These are phyloP conservation scores for Drosophila simulans DNA, from an alignment of 1,140 invertebrate species.

Conservation along the genomic window DNA sequence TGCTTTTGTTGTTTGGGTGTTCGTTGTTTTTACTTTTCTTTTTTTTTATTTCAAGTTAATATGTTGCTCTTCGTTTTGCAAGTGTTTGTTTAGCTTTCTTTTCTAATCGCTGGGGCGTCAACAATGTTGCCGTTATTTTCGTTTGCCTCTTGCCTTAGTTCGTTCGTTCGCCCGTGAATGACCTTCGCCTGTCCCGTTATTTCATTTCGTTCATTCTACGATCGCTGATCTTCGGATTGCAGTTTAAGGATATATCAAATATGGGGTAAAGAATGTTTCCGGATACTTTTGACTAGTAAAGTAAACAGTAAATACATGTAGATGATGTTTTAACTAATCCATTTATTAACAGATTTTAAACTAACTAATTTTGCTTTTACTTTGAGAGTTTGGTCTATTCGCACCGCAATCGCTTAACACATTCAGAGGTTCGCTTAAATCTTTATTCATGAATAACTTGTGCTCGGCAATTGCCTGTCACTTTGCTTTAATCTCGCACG, in stretches of 20 bases:
- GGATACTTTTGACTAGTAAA: too few relatives aligned
- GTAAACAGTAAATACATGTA: too few relatives aligned
- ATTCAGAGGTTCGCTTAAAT: slow-evolving; percentile 24
- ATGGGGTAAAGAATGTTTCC: not conserved
- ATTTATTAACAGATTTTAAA: too few relatives aligned
- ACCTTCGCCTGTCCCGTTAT: slow-evolving; percentile 32
- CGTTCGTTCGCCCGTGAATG: slow-evolving; percentile 37
- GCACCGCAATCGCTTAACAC: not conserved
- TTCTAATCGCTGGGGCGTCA: slow-evolving; percentile 20
- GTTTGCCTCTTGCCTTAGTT: slow-evolving; percentile 16
- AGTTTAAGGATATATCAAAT: not conserved
- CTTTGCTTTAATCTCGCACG: slow-evolving; percentile 53
- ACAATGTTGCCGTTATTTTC: slow-evolving; percentile 24
- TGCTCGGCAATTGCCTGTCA: slow-evolving; percentile 36
- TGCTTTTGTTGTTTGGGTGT: not conserved
- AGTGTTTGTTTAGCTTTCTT: slow-evolving; percentile 25
- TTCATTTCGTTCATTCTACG: not conserved
- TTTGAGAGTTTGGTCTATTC: not conserved
- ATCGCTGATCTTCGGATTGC: slow-evolving; percentile 17
- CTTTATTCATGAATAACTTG: slow-evolving; percentile 30
- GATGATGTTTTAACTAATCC: too few relatives aligned
- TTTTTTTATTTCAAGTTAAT: slow-evolving; percentile 8
- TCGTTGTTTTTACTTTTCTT: not conserved
- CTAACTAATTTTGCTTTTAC: not conserved
- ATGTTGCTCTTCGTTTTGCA: slow-evolving; percentile 11